These are phyloP conservation scores for Ips typographus DNA, from an alignment of 1,140 invertebrate species.

Conservation along the genomic window DNA sequence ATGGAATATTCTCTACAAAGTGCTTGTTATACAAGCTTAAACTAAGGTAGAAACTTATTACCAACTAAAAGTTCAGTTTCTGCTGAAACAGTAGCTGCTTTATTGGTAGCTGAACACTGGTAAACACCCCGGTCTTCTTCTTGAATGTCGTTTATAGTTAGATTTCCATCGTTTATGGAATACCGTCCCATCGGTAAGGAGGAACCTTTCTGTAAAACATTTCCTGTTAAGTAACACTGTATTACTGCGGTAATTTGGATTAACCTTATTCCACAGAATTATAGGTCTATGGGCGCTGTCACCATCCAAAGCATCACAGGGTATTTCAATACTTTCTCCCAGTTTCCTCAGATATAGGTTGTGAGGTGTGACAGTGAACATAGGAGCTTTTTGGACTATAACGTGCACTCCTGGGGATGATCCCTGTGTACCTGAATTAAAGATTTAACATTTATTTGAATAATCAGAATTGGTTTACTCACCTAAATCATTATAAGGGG, in stretches of 20 bases:
- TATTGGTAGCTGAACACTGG: conserved; percentile 89
- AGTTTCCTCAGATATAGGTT: conserved; percentile 79
- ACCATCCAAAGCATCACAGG: conserved; percentile 77
- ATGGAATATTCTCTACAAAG: conserved; percentile 82
- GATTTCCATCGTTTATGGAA: conserved; percentile 75
- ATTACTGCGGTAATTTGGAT: too few relatives aligned
- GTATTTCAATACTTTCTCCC: conserved; percentile 79
- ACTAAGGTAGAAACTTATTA: conserved; percentile 2
- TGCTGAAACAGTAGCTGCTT: conserved; percentile 84
- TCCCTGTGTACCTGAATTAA: conserved; percentile 69
- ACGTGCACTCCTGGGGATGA: conserved; percentile 84
- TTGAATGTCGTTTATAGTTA: conserved; percentile 79
- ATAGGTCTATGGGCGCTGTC: conserved; percentile 73
- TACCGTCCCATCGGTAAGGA: conserved; percentile 70
- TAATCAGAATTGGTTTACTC: not conserved
- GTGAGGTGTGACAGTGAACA: conserved; percentile 74
- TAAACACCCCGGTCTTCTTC: conserved; percentile 89
- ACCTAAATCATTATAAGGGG: conserved; percentile 76
- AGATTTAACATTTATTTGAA: not conserved
- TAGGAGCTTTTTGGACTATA: conserved; percentile 81
- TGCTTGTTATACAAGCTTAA: not conserved
- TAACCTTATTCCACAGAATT: conserved; percentile 86
- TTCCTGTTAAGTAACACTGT: not conserved
- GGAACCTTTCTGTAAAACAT: conserved; percentile 63
- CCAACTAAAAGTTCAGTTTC: conserved; percentile 71